Percentiles rank a stretch among this genome's conserved stretches.
These are phyloP conservation scores for Aphaenogaster ashmeadi DNA, from an alignment of 1,140 invertebrate genomes.

Conservation along the genomic window DNA sequence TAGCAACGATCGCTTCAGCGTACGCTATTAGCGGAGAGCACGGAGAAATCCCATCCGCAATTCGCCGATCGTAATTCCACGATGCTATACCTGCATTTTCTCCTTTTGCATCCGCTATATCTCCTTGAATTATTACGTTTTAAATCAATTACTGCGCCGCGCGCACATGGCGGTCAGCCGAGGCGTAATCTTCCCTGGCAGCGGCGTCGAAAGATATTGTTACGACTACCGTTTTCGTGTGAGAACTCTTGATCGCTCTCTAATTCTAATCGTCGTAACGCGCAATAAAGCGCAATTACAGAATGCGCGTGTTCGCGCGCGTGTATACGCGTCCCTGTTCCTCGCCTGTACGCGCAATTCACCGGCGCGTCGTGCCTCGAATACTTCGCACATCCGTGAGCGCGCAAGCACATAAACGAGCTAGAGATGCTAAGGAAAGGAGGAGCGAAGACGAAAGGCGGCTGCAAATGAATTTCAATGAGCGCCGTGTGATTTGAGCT, in stretches of 20 bases:
- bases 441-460: constrained; percentile 3
- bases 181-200: constrained; percentile 43
- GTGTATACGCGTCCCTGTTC: constrained; percentile 28
- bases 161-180: constrained; percentile 19
- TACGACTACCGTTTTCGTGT: constrained; percentile 36
- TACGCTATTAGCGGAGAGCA: background rate
- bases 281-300: constrained; percentile 69
- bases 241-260: constrained; percentile 26
- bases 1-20: background rate
- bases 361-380: constrained; percentile 43
- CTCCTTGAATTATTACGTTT: constrained; percentile 46
- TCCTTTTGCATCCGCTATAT: constrained; percentile 27
- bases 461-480: constrained; percentile 64
- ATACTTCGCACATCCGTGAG: constrained; percentile 39
- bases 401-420: constrained; percentile 14
- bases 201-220: constrained; percentile 38
- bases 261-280: constrained; percentile 60
- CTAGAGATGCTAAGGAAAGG: background rate
- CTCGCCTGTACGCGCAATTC: constrained; percentile 23
- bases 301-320: constrained; percentile 18
- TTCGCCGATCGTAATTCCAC: constrained; percentile 30
- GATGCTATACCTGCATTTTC: background rate
- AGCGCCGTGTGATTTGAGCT: background rate
- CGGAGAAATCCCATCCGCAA: constrained; percentile 20
- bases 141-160: constrained; percentile 32